Conservation (phyloP, 2,797 vertebrate genomes). For the Eutrigla gurnardus region DNA sequence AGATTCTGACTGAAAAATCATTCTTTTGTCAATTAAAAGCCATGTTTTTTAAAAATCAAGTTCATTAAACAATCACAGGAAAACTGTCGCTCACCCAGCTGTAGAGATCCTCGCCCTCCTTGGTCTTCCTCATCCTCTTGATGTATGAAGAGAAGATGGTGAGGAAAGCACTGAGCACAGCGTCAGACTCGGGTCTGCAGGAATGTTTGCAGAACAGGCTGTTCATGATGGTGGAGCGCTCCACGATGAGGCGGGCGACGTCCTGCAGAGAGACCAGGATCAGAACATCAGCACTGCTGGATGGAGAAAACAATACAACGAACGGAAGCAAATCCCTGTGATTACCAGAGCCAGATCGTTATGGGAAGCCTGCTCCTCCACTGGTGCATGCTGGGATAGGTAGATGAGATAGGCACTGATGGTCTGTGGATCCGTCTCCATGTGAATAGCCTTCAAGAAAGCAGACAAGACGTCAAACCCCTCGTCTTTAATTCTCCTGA, state of each 20-base stretch:
- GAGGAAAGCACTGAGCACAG: conserved; percentile 92
- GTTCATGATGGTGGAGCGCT: conserved; percentile 99
- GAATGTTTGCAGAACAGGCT: conserved; percentile 95
- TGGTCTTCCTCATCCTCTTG: conserved; percentile 95
- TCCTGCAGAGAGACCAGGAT: conserved; percentile 81
- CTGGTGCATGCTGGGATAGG: conserved; percentile 95
- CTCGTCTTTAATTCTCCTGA: not conserved
- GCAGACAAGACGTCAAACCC: conserved; percentile 3
- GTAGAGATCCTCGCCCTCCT: conserved; percentile 98
- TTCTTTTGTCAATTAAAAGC: too few relatives aligned
- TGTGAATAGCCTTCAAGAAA: conserved; percentile 91
- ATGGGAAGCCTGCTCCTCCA: conserved; percentile 94
- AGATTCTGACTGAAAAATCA: conserved; percentile 90
- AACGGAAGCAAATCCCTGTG: conserved; percentile 8
- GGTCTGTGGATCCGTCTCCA: conserved; percentile 97
- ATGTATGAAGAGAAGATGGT: conserved; percentile 94
- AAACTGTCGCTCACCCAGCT: conserved; percentile 90
- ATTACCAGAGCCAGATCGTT: conserved; percentile 96
- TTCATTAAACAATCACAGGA: not conserved
- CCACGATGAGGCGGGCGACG: conserved; percentile 94
- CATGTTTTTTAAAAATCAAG: not conserved
- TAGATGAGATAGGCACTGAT: conserved; percentile 98
- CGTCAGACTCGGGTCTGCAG: conserved; percentile 88
- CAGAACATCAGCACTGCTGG: conserved; percentile 13
- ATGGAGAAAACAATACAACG: not conserved